Base-by-base conservation (phyloP, 2,113 vertebrate genomes). In the Triplophysa dalaica region DNA sequence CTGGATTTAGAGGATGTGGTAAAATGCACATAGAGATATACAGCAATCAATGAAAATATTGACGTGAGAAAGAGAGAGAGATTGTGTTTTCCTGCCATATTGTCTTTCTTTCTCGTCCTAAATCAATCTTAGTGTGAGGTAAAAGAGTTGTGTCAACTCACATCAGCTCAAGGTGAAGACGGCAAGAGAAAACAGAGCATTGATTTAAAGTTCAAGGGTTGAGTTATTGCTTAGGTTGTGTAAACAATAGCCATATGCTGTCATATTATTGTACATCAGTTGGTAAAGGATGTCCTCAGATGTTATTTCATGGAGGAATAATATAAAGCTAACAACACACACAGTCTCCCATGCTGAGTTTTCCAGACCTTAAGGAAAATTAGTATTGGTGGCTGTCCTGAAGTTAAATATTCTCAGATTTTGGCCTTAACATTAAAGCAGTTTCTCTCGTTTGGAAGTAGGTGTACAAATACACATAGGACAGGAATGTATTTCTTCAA, bases 221-320 rank as follows among this genome's bases (percentile, higher is more conserved):
- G 83, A 81, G 83, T 84, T 84, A 84, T 84, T 84, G 79, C 73
- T 77, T 26, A 70, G 77, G 62, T 84, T 67, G 80, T 79, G 41
- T 70, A 79, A 58, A 80, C 82, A 81, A 85, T 80, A 69, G 81
- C 81, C 83, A 81, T 73, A 77, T 73, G 67, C 76, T 78, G 73
- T 64, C 63, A 78, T 82, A 81, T 79, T 84, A 81, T 81, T 81
- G 67, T 79, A 81, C 83, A 84, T 91, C 90, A 90, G 83, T 78
- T 87, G 89, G 87, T 89, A 90, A 88, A 91, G 83, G 82, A 88
- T 89, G 88, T 90, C 90, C 89, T 92, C 89, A 91, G 88, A 91
- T 91, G 91, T 91, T 89, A 85, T 90, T 93, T 90, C 89, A 91
- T 89, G 87, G 90, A 92, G 88, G 89, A 90, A 93, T 91, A 93